Evolutionary conservation across 2,113 vertebrate species (phyloP).

Genomic region (Fulica atra): DNA sequence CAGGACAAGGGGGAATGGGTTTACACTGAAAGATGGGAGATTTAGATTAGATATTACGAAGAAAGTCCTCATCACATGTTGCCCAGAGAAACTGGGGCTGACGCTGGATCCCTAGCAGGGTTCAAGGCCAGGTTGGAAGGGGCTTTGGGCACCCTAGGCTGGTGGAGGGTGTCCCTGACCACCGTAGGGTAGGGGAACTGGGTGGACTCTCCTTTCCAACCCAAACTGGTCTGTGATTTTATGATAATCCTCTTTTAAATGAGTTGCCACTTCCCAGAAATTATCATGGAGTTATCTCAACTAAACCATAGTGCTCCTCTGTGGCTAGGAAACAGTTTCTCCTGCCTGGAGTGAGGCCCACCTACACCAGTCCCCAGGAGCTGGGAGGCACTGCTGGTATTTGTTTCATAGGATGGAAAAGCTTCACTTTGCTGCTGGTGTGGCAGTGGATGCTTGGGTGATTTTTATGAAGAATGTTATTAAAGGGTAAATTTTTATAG

Average conservation of each 20-base stretch:
- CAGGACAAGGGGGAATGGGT: too few relatives aligned
- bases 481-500: background rate
- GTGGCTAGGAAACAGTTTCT: background rate
- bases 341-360: background rate
- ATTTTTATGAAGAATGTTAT: background rate
- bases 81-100: too few relatives aligned
- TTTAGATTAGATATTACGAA: too few relatives aligned
- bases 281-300: background rate
- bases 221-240: too few relatives aligned
- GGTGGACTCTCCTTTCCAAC: too few relatives aligned
- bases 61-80: too few relatives aligned
- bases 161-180: too few relatives aligned
- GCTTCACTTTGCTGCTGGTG: background rate
- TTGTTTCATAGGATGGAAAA: background rate
- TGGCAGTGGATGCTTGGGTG: background rate
- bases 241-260: background rate
- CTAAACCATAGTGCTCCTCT: background rate
- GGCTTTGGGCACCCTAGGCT: too few relatives aligned
- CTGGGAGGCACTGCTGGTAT: fast-evolving
- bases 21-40: too few relatives aligned
- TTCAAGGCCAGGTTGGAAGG: too few relatives aligned
- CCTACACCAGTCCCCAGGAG: background rate
- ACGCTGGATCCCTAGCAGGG: too few relatives aligned
- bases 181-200: too few relatives aligned
- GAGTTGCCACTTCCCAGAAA: background rate